Evolutionary conservation across 2,888 invertebrate species (phyloP), one percentile per base, ranked within the genome.

Genomic region (Plemyria rubiginata): DNA sequence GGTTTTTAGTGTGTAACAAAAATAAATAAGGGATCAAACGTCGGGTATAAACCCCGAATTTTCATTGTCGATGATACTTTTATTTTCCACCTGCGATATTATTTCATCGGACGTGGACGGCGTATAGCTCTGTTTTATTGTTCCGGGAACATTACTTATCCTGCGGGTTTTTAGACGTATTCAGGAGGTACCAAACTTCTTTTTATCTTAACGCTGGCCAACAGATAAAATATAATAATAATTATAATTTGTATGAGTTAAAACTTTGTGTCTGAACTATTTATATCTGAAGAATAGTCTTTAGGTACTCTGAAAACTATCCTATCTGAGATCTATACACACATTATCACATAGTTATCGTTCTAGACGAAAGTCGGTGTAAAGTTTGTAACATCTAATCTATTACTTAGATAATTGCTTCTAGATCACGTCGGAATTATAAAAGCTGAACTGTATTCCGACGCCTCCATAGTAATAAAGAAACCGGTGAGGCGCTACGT

Each of bases 391-490:
- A 32, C 3, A 3, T 32, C 1, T 6, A 32, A 8, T 32, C 32
- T 7, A 8, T 8, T 64, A 22, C 59, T 53, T 56, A 48, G 15
- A 13, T 54, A 50, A 43, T 48, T 55, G 43, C 43, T 40, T 60
- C 48, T 60, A 74, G 72, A 81, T 78, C 51, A 51, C 55, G 36
- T 53, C 5, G 62, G 77, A 90, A 84, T 88, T 89, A 90, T 89
- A 88, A 90, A 86, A 87, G 77, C 85, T 88, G 88, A 90, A 90
- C 90, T 88, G 87, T 87, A 84, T 85, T 32, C 81, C 81, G 75
- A 80, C 77, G 78, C 82, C 73, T 83, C 81, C 80, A 77, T 77
- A 73, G 86, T 88, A 82, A 85, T 90, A 88, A 90, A 89, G 89
- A 88, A 85, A 82, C 74, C 78, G 75, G 78, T 62, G 53, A 80